phyloP scores from a whole-genome alignment of 2,888 invertebrate species.

The Drosophila merina region DNA sequence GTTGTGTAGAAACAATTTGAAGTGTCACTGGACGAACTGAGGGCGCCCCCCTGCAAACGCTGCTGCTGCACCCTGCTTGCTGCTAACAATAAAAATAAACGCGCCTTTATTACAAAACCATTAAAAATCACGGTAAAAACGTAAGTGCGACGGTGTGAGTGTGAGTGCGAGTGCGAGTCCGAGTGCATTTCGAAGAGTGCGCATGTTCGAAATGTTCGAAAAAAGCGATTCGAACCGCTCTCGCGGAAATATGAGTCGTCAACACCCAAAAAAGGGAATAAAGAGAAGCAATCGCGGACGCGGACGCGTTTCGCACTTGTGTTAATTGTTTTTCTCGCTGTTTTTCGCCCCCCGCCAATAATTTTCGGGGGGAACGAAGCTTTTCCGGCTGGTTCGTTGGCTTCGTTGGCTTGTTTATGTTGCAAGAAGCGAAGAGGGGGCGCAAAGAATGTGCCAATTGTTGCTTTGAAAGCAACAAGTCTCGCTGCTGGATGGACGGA shows the following conservation, averaged over 20 bases:
- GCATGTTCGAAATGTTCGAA: slow-evolving; percentile 15
- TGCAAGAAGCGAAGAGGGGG: slow-evolving; percentile 7
- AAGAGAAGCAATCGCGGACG: slow-evolving; percentile 75
- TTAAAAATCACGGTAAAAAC: slow-evolving; percentile 76
- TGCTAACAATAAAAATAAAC: slow-evolving; percentile 45
- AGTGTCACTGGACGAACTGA: background rate
- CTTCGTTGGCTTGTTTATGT: slow-evolving; percentile 57
- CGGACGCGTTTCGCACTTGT: slow-evolving; percentile 58
- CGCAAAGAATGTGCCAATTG: slow-evolving; percentile 56
- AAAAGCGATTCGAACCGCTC: slow-evolving; percentile 43
- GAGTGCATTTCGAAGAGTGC: slow-evolving; percentile 46
- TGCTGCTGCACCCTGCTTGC: slow-evolving; percentile 20
- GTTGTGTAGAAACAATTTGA: no score
- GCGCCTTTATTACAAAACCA: slow-evolving; percentile 78
- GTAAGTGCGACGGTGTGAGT: slow-evolving; percentile 69
- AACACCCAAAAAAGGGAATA: slow-evolving; percentile 84
- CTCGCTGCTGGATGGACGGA: background rate
- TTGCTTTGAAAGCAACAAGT: slow-evolving; percentile 74
- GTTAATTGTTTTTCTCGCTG: slow-evolving; percentile 61
- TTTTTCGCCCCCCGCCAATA: slow-evolving; percentile 36
- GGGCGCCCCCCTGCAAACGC: slow-evolving; percentile 22
- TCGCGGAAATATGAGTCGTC: slow-evolving; percentile 82
- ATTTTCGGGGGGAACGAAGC: slow-evolving; percentile 28
- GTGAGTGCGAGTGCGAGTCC: no score
- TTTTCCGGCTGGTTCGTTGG: slow-evolving; percentile 60